A percentile compares a stretch with the other conserved stretches of the same genome.
Conservation (phyloP, 2,888 invertebrate genomes). For the Calameuta idolon region DNA sequence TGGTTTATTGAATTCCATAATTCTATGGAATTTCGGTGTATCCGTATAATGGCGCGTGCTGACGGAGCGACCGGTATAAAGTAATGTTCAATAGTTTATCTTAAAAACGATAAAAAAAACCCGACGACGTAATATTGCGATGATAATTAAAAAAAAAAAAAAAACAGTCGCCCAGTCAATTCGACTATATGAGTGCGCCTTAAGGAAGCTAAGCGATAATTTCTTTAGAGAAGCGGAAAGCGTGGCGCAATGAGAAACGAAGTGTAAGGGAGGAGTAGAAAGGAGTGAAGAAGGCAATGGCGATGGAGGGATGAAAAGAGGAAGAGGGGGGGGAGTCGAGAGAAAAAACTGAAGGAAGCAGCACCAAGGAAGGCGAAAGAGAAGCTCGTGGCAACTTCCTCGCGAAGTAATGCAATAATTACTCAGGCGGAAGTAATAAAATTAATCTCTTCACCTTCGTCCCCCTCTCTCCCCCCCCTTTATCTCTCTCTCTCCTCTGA, state of each 20-base stretch:
- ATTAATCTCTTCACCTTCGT: constrained; percentile 56
- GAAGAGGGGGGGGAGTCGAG: constrained; percentile 22
- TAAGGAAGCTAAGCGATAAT: background rate
- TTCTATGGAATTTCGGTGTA: background rate
- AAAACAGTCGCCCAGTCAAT: background rate
- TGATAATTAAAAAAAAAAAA: background rate
- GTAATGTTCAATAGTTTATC: background rate
- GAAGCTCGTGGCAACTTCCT: constrained; percentile 45
- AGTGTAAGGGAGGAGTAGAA: constrained; percentile 1
- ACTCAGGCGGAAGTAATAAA: constrained; percentile 65
- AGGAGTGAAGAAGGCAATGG: background rate
- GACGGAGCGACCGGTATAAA: background rate
- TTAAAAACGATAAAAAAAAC: background rate
- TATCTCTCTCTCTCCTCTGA: background rate
- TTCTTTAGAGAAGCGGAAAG: background rate
- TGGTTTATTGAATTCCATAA: background rate
- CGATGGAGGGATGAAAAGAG: background rate
- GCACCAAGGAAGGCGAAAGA: constrained; percentile 23
- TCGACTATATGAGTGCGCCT: background rate
- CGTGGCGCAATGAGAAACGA: constrained; percentile 11
- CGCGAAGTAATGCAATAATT: constrained; percentile 64
- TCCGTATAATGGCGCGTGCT: background rate
- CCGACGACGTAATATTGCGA: background rate
- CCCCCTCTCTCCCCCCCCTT: constrained; percentile 4
- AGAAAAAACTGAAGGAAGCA: constrained; percentile 14